These are phyloP conservation scores for Ganaspis brasiliensis DNA, from an alignment of 2,888 invertebrate genomes.

Conservation along the genomic window DNA sequence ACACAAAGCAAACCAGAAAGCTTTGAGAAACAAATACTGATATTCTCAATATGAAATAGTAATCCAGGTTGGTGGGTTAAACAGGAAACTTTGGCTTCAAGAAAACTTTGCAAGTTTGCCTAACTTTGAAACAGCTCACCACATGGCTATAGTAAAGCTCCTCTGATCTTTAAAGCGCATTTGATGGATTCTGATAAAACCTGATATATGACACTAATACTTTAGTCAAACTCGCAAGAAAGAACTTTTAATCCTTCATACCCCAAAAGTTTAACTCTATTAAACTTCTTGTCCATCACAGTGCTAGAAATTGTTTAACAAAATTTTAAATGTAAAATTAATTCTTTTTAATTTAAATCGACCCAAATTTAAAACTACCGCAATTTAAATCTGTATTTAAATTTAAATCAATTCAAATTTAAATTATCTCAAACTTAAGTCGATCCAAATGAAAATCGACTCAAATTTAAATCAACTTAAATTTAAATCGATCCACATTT, in stretches of 20 bases:
- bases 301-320: too few species aligned
- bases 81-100: conserved; percentile 17
- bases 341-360: too few species aligned
- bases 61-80: neutral
- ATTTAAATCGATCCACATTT: too few species aligned
- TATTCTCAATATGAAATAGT: conserved; percentile 21
- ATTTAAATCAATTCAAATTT: too few species aligned
- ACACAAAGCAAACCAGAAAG: neutral
- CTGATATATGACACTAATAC: conserved; percentile 20
- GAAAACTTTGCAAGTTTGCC: neutral
- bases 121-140: conserved; percentile 25
- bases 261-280: neutral
- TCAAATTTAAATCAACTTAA: too few species aligned
- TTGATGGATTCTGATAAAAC: conserved; percentile 27
- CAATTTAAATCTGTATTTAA: too few species aligned
- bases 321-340: too few species aligned
- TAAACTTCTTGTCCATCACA: neutral
- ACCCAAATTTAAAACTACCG: too few species aligned
- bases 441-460: too few species aligned
- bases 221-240: conserved; percentile 3
- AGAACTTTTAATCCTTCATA: neutral
- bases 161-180: conserved; percentile 33
- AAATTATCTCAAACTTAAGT: too few species aligned
- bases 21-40: conserved; percentile 17
- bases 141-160: conserved; percentile 18